phyloP scores from a whole-genome alignment of 2,797 vertebrate species.

The Leptoclinus maculatus region DNA sequence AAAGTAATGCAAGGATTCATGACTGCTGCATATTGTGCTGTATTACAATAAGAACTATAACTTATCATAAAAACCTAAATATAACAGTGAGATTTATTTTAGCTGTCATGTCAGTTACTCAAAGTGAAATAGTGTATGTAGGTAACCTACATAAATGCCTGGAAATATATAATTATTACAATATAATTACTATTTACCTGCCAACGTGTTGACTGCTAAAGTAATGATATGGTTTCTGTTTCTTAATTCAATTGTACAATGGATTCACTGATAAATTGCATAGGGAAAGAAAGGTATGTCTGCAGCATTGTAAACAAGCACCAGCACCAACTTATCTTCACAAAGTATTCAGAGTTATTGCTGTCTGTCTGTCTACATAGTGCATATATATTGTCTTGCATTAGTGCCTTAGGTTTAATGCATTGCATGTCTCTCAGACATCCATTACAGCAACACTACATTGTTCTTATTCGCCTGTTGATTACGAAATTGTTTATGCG shows the following conservation, averaged over 20 bases:
- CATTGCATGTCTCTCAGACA: conserved; percentile 41
- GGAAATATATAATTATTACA: conserved; percentile 8
- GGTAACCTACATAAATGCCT: not conserved
- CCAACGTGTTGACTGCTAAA: not conserved
- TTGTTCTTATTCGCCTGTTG: conserved; percentile 63
- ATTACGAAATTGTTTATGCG: conserved; percentile 52
- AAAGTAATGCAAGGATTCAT: not conserved
- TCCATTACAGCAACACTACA: conserved; percentile 55
- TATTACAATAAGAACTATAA: not conserved
- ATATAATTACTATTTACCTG: conserved; percentile 1
- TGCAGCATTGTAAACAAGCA: conserved; percentile 15
- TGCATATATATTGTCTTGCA: conserved; percentile 40
- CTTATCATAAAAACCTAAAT: not conserved
- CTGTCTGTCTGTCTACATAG: conserved; percentile 5
- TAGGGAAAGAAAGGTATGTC: not conserved
- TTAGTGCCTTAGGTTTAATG: conserved; percentile 48
- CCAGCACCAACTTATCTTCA: conserved; percentile 19
- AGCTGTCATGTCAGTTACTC: not conserved
- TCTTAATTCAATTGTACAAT: conserved; percentile 9
- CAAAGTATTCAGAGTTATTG: conserved; percentile 38
- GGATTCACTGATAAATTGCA: conserved; percentile 10
- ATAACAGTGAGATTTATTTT: not conserved
- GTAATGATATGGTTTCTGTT: not conserved
- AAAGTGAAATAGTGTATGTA: not conserved
- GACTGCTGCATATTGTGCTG: not conserved